Base-by-base conservation (phyloP, 2,797 vertebrate species). In the Etheostoma nigrum region DNA sequence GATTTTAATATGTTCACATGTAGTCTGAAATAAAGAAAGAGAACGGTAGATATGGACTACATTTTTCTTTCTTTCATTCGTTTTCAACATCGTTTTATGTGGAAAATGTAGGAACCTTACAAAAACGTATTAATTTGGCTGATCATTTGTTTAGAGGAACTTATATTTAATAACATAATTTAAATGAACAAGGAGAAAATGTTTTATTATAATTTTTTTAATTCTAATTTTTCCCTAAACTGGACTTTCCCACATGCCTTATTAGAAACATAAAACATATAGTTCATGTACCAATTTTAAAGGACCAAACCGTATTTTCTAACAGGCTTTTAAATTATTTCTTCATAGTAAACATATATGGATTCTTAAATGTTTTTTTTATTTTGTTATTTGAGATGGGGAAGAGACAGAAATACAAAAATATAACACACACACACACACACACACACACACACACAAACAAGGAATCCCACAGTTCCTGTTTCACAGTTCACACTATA, bases 1-100 rank as follows among this genome's bases (percentile, higher is more conserved):
- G 98, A 99, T 99, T 99, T 98, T 97, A 96, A 97, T 96, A 97
- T 98, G 97, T 97, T 97, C 96, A 96, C 95, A 94, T 97, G 96
- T 97, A 97, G 97, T 97, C 96, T 97, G 96, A 97, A 98, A 98
- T 97, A 97, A 94, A 96, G 96, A 74, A 58, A 86, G 62, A 85
- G 47, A 79, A 81, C 27, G 21, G 63, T 78, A 82, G 80, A 83
- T 71, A 42, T 82, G 78, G 79, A 59, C 47, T 78, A 78, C 57
- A 77, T 72, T 74, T 76, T 77, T 81, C 55, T 81, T 74, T 81
- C 44, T 70, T 85, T 62, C 47, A 65, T 52, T 69, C 53, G 48
- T 58, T 40, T 44, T 14, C 19, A 63, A 19, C 33, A 6, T 21
- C 48, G 2, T 67, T 69, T 69, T 62, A 19, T 5, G 14, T 44